Conservation (phyloP, 2,888 invertebrate genomes). For the Pyrgus malvae region DNA sequence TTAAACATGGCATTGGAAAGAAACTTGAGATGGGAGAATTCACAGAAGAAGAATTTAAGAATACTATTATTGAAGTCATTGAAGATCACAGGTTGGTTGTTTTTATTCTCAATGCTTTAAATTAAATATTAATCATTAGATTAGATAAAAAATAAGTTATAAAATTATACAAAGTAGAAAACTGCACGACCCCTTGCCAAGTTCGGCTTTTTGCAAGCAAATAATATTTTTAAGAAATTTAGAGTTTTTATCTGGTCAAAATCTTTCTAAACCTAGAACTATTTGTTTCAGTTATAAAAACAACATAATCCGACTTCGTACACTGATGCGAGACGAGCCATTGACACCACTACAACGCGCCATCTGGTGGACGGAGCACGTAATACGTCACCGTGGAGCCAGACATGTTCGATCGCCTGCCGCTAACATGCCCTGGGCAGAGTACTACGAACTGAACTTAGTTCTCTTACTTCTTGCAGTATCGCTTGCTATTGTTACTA, state of each 20-base stretch:
- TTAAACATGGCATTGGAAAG: slow-evolving; percentile 13
- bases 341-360: slow-evolving; percentile 50
- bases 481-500: no score
- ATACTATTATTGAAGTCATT: neutral
- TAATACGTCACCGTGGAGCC: slow-evolving; percentile 63
- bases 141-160: no score
- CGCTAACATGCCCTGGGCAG: slow-evolving; percentile 43
- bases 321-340: slow-evolving; percentile 31
- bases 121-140: no score
- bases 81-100: slow-evolving; percentile 6
- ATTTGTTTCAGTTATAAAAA: slow-evolving; percentile 2
- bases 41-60: slow-evolving; percentile 5
- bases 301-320: neutral
- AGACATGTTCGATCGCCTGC: slow-evolving; percentile 58
- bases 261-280: no score
- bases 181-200: no score
- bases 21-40: slow-evolving; percentile 5
- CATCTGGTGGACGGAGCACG: slow-evolving; percentile 74
- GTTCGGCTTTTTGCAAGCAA: no score
- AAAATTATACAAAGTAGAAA: no score
- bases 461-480: no score
- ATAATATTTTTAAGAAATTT: no score
- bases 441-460: no score
- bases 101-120: no score
- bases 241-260: no score